Conservation (phyloP, 2,113 vertebrate species). For the Pomatorhinus ruficollis region DNA sequence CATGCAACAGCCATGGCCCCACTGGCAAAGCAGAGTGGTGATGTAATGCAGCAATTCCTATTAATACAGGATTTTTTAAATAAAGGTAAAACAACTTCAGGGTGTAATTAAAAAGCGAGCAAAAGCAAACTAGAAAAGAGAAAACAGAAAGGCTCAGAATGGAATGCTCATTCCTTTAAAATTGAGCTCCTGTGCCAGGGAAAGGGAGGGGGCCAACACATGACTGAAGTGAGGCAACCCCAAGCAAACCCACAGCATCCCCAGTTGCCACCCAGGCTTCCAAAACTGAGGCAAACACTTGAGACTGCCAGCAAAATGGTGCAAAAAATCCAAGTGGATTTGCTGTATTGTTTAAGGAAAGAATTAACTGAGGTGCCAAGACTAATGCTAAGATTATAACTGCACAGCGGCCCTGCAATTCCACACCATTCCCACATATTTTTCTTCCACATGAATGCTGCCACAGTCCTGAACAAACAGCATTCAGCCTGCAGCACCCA, state of each 20-base stretch:
- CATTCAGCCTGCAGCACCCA: background rate
- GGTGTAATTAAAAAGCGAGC: background rate
- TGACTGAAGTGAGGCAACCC: rapidly evolving
- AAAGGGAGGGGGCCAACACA: background rate
- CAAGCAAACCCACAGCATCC: background rate
- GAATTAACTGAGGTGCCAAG: background rate
- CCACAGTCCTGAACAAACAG: background rate
- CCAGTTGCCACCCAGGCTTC: background rate
- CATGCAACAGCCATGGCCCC: background rate
- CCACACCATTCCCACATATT: background rate
- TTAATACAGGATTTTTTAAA: background rate
- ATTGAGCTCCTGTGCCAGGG: background rate
- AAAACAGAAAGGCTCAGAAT: background rate
- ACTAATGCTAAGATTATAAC: background rate
- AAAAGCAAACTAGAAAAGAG: background rate
- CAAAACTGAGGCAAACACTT: background rate
- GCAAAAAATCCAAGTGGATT: background rate
- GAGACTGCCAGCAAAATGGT: background rate
- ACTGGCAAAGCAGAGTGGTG: background rate
- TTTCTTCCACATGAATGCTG: background rate
- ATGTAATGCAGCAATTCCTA: background rate
- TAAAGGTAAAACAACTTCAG: background rate
- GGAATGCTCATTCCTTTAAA: background rate
- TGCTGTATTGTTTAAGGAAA: background rate
- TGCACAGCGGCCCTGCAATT: background rate